These are phyloP conservation scores for Nesometra sesokonis DNA, from an alignment of 35 echinoderm and acorn worm species.

Conservation along the genomic window DNA sequence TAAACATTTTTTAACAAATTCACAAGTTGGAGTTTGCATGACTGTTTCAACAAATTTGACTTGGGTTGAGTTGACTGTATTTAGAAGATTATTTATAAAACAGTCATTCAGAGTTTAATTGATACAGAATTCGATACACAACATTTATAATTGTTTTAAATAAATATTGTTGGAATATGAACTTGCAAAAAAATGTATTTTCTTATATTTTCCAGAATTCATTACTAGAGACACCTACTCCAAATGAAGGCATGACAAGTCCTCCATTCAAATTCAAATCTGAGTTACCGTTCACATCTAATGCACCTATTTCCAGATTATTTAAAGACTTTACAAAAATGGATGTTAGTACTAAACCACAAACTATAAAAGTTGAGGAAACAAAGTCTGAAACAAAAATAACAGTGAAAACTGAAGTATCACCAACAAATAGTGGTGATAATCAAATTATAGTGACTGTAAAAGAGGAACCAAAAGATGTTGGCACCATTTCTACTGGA, in stretches of 20 bases:
- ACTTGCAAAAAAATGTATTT: background rate
- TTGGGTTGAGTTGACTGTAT: too few species aligned
- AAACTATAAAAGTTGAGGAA: background rate
- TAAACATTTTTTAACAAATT: too few species aligned
- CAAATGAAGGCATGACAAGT: background rate
- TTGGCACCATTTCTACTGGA: background rate
- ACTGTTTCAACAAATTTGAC: too few species aligned
- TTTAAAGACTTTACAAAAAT: background rate
- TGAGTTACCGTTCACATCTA: background rate
- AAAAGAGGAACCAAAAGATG: background rate
- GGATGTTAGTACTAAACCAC: background rate
- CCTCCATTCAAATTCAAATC: background rate
- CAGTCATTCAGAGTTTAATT: too few species aligned
- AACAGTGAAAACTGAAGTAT: background rate
- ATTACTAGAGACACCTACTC: slow-evolving; percentile 9
- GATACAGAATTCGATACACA: too few species aligned
- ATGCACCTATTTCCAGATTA: background rate
- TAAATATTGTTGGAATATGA: background rate
- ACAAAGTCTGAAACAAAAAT: background rate
- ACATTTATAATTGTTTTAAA: background rate
- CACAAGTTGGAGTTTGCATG: too few species aligned
- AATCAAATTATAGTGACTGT: background rate
- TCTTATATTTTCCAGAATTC: background rate
- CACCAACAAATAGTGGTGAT: background rate
- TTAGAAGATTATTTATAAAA: too few species aligned